These are phyloP conservation scores for Noctua comes DNA, from an alignment of 2,888 invertebrate species.

Conservation along the genomic window DNA sequence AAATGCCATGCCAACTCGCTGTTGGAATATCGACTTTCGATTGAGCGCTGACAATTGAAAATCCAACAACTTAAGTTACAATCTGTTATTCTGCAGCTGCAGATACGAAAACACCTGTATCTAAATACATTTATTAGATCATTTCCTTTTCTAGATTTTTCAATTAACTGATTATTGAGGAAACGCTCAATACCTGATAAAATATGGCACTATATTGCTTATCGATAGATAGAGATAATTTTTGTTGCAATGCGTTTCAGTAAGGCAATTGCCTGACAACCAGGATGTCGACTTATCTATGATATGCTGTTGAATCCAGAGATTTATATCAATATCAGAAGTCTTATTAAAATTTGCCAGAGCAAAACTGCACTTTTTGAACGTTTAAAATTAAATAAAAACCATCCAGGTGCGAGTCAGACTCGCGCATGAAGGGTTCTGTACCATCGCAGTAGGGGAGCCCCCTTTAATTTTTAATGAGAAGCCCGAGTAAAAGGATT, in stretches of 20 bases:
- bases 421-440: too few relatives aligned
- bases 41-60: neutral
- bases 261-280: neutral
- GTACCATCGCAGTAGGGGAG: too few relatives aligned
- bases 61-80: neutral
- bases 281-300: neutral
- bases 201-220: conserved; percentile 17
- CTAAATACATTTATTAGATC: conserved; percentile 22
- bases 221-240: neutral
- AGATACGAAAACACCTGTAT: neutral
- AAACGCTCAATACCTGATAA: neutral
- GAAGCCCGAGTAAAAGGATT: too few relatives aligned
- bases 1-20: neutral
- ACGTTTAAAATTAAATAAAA: too few relatives aligned
- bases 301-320: neutral
- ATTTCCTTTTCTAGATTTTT: conserved; percentile 22
- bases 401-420: too few relatives aligned
- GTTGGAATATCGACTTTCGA: neutral
- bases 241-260: neutral
- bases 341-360: too few relatives aligned
- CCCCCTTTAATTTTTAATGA: too few relatives aligned
- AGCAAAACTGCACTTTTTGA: too few relatives aligned
- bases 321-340: neutral
- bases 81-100: conserved; percentile 8
- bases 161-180: neutral